Evolutionary conservation across 2,113 vertebrate species (phyloP).

Genomic region (Seriola quinqueradiata): DNA sequence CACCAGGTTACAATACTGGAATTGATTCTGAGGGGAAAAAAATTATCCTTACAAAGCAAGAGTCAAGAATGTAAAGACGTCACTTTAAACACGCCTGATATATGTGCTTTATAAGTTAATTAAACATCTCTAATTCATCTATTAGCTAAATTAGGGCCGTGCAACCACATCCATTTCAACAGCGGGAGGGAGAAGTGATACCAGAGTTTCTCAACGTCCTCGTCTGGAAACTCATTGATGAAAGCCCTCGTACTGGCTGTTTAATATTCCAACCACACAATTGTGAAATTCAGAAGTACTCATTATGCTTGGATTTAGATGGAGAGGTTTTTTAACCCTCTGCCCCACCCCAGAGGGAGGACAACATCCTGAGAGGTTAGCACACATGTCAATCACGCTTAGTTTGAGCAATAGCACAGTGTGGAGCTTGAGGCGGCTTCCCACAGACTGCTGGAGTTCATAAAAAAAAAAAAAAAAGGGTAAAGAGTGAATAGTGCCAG

Average conservation of each 20-base stretch:
- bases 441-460: background rate
- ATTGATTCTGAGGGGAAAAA: background rate
- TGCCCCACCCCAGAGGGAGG: constrained; percentile 4
- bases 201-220: constrained; percentile 26
- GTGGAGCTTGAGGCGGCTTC: constrained; percentile 11
- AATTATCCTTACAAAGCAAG: background rate
- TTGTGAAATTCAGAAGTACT: constrained; percentile 44
- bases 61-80: background rate
- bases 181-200: constrained; percentile 4
- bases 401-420: constrained; percentile 23
- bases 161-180: background rate
- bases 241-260: constrained; percentile 8
- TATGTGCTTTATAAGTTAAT: background rate
- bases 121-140: background rate
- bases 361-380: constrained; percentile 28
- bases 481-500: constrained; percentile 8
- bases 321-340: constrained; percentile 5
- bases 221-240: constrained; percentile 50
- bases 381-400: constrained; percentile 25
- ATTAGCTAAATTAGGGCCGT: too few species aligned
- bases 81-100: background rate
- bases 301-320: constrained; percentile 26
- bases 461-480: constrained; percentile 16
- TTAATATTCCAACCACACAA: constrained; percentile 62
- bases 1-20: constrained; percentile 24